These are phyloP conservation scores for Drosophila nannoptera DNA, from an alignment of 1,140 invertebrate genomes.

Conservation along the genomic window DNA sequence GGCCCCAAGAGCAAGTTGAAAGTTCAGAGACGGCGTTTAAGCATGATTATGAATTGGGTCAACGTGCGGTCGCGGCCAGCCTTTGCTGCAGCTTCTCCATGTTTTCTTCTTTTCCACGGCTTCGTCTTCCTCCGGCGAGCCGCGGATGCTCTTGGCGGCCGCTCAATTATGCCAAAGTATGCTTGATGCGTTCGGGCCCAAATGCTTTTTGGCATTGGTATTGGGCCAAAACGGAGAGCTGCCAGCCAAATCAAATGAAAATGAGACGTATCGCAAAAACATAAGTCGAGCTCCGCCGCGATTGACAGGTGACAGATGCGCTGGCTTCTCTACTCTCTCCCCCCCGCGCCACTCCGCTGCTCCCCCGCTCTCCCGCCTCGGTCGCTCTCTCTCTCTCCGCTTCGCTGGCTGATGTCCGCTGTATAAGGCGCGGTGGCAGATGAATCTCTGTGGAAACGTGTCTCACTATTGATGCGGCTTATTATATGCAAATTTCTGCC, in stretches of 20 bases:
- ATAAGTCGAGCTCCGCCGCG: constrained; percentile 50
- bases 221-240: constrained; percentile 33
- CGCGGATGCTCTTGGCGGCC: not conserved
- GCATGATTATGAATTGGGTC: constrained; percentile 78
- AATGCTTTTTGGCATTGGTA: constrained; percentile 40
- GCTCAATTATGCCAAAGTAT: constrained; percentile 49
- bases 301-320: constrained; percentile 72
- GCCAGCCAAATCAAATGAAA: constrained; percentile 69
- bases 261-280: constrained; percentile 76
- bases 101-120: not conserved
- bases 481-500: constrained; percentile 78
- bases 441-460: constrained; percentile 67
- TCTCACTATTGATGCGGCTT: constrained; percentile 76
- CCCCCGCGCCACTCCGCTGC: not conserved
- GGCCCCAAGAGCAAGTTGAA: constrained; percentile 71
- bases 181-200: constrained; percentile 30
- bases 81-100: not conserved
- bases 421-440: constrained; percentile 41
- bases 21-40: constrained; percentile 76
- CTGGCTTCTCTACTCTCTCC: constrained; percentile 15
- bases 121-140: not conserved
- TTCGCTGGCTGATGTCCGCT: constrained; percentile 14
- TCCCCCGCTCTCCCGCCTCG: constrained; percentile 7
- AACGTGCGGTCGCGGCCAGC: constrained; percentile 53
- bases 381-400: constrained; percentile 7